phyloP scores from a whole-genome alignment of 1,140 invertebrate species.

The Globodera rostochiensis region DNA sequence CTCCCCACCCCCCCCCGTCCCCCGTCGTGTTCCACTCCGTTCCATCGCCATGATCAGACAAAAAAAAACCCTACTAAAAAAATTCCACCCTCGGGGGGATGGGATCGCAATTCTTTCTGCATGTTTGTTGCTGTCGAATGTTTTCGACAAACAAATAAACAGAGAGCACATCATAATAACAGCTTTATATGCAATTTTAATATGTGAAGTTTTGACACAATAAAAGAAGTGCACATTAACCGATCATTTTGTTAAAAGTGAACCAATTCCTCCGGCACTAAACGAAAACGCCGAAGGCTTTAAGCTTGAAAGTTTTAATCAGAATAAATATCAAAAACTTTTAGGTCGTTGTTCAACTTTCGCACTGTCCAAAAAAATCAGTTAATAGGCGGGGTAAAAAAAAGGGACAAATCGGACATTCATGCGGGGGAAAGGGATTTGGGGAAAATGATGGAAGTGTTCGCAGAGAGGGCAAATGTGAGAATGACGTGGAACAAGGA shows the following conservation, averaged over 20 bases:
- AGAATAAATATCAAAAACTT: too few relatives aligned
- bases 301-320: too few relatives aligned
- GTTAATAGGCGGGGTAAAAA: neutral
- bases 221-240: too few relatives aligned
- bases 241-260: too few relatives aligned
- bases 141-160: neutral
- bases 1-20: too few relatives aligned
- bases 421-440: neutral
- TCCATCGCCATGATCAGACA: neutral
- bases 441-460: neutral
- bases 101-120: too few relatives aligned
- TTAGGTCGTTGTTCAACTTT: too few relatives aligned
- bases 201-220: neutral
- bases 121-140: too few relatives aligned
- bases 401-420: neutral
- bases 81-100: too few relatives aligned
- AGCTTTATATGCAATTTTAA: slow-evolving; percentile 1
- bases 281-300: too few relatives aligned
- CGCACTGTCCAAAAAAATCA: neutral
- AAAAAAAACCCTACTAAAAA: neutral
- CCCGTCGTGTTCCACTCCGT: neutral
- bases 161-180: neutral
- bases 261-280: too few relatives aligned
- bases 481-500: neutral
- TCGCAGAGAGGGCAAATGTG: neutral